Base-by-base conservation (phyloP, 2,113 vertebrate genomes). In the Coptodon bakossiorum region DNA sequence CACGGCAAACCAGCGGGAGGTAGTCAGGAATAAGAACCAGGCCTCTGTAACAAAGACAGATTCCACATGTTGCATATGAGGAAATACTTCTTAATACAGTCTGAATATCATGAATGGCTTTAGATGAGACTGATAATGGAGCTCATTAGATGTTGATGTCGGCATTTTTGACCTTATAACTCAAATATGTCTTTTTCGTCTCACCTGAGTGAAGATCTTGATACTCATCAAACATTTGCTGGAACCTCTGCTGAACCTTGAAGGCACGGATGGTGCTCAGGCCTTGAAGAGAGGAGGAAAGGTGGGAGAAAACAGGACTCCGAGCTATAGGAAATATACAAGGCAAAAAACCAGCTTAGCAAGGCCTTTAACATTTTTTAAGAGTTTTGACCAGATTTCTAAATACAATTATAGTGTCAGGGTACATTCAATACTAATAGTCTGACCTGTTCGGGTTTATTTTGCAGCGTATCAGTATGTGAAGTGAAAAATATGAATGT, bases 1-100 rank as follows among this genome's bases (percentile, higher is more conserved):
- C 27, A 99, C 96, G 3, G 98, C 98, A 9, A 99, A 97, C 98
- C 98, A 99, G 17, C 98, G 97, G 11, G 98, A 99, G 0, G 98
- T 99, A 0, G 98, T 97, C 96, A 99, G 87, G 94, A 99, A 99
- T 80, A 99, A 94, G 95, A 98, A 99, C 98, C 98, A 99, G 85
- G 98, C 96, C 93, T 98, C 98, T 99, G 92, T 19, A 80, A 81
- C 14, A 82, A 63, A 91, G 5, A 82, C 5, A 78, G 45, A 52
- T 19, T 50, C 12, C 9, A 76, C 43, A 50, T 52, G 73, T 34
- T 78, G 27, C 5, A 52, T 78, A 52, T 78, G 27, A n/a, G 45
- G 73, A 78, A 34, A 52, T 78, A 5, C 29, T 78, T 52, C 16
- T 48, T 19, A 76, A 31, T 52, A 78, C 45, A 78, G 27, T 52